A percentile compares a stretch with the other conserved stretches of the same genome.
phyloP scores from a whole-genome alignment of 2,113 vertebrate species.

The Brachirus orientalis region DNA sequence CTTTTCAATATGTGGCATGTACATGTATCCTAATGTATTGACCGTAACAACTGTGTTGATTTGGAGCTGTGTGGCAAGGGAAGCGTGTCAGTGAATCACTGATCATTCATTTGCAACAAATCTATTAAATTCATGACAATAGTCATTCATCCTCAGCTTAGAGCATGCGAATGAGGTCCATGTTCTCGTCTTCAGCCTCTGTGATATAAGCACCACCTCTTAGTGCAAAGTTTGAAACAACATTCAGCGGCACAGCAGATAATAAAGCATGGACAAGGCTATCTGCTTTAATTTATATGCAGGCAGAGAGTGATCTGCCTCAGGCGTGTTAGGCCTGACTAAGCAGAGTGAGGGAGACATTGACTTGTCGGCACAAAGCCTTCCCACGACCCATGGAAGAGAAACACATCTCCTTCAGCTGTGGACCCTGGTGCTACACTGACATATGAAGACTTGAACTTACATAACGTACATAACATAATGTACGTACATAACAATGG shows the following conservation, averaged over 20 bases:
- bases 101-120: conserved; percentile 38
- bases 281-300: conserved; percentile 75
- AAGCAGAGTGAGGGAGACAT: conserved; percentile 70
- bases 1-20: conserved; percentile 28
- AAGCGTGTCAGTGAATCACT: conserved; percentile 46
- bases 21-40: not conserved
- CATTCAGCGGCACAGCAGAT: conserved; percentile 43
- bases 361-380: conserved; percentile 67
- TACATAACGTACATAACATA: not conserved
- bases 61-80: conserved; percentile 16
- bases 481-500: too few relatives aligned
- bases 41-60: conserved; percentile 46
- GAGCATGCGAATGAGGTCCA: conserved; percentile 46
- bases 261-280: conserved; percentile 58
- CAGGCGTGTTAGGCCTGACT: conserved; percentile 70
- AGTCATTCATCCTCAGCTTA: conserved; percentile 47
- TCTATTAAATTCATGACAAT: conserved; percentile 36
- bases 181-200: conserved; percentile 50
- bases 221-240: conserved; percentile 62
- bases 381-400: conserved; percentile 53
- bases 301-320: conserved; percentile 68
- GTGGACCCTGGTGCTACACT: not conserved
- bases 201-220: conserved; percentile 50
- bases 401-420: conserved; percentile 38
- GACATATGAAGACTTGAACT: not conserved